Evolutionary conservation across 2,888 invertebrate species (phyloP), one percentile per base, ranked within the genome.

Genomic region (Mythimna lalbum): DNA sequence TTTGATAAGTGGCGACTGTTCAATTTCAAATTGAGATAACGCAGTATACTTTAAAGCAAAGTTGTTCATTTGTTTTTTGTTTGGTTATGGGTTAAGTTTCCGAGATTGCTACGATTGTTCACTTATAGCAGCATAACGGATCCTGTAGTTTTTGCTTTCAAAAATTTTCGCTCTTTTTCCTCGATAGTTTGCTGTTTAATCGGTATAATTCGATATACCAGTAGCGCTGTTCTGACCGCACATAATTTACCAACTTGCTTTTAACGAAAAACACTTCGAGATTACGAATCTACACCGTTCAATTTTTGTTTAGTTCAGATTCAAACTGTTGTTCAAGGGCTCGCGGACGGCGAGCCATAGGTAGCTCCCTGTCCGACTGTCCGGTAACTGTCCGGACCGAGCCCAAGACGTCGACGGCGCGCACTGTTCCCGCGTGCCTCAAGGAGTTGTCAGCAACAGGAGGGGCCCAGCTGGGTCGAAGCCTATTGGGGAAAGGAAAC

Each of bases 1-100:
- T 85, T 86, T 81, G 83, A 81, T 78, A 86, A 83, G 83, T 86
- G 86, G 82, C 84, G 79, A 86, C 83, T 78, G 72, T 78, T 85
- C 73, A 77, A 85, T 83, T 84, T 72, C 39, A 31, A 78, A 79
- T 49, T 66, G 57, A 68, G 59, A 43, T 66, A 49, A 33, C 14
- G 55, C 12, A 50, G 27, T 78, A 39, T n/a, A 39, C 27, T 43
- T 36, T 23, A 23, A 59, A 67, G 36, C 10, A 55, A 55, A 76
- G 31, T 47, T 62, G 31, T 49, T 27, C 1, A 53, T 74, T 78
- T 70, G 55, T 59, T 53, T 69, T 78, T 60, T 36, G 31, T 73
- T 57, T 27, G 19, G 10, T 57, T 60, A 43, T 33, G 12, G 19
- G 17, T 43, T 39, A 39, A 62, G n/a, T 63, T 73, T 21, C 1